Evolutionary conservation across 2,797 vertebrate species (phyloP).

Genomic region (Sebastes reedi): DNA sequence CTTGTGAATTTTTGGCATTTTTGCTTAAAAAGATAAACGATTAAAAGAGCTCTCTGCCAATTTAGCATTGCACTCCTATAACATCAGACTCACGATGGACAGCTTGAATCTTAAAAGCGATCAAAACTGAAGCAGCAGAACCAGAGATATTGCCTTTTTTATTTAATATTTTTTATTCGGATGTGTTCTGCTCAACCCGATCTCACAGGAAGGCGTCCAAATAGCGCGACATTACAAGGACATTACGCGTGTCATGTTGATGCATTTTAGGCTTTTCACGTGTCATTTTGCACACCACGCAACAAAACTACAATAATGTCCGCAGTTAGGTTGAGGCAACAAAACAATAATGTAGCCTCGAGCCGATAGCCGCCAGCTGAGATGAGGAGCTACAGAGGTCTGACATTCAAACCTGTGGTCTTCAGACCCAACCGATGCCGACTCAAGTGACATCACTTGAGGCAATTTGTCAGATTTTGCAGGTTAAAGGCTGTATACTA

Average conservation of each 20-base stretch:
- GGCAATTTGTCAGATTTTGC: neutral
- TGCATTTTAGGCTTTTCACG: no score
- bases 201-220: no score
- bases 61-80: neutral
- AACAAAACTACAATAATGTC: no score
- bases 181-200: neutral
- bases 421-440: neutral
- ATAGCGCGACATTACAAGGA: no score
- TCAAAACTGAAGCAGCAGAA: neutral
- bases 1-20: neutral
- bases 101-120: neutral
- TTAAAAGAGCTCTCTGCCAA: neutral
- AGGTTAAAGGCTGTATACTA: no score
- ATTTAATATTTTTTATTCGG: neutral
- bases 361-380: neutral
- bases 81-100: neutral
- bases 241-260: no score
- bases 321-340: no score
- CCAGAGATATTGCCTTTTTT: neutral
- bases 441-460: conserved; percentile 4
- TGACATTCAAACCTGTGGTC: neutral
- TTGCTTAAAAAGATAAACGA: neutral
- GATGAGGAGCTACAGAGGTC: neutral
- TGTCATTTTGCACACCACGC: no score
- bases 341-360: neutral